These are phyloP conservation scores for Sitobion miscanthi DNA, from an alignment of 1,140 invertebrate genomes.

Conservation along the genomic window DNA sequence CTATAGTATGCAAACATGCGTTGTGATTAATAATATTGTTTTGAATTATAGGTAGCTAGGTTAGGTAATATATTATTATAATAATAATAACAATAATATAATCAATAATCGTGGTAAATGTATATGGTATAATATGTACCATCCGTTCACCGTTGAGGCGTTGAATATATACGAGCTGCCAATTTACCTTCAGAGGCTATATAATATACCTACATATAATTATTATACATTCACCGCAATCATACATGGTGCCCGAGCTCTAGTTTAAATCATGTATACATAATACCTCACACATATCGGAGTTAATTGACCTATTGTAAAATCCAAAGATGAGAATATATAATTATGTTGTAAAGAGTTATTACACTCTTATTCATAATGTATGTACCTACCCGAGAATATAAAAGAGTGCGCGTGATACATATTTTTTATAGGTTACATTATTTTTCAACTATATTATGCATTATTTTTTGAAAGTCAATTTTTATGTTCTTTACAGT, in stretches of 20 bases:
- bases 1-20: background rate
- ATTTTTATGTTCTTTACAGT: background rate
- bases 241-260: background rate
- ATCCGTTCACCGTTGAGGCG: background rate
- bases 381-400: background rate
- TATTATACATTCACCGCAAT: background rate
- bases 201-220: background rate
- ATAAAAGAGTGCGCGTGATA: background rate
- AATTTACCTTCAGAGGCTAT: background rate
- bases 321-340: slow-evolving; percentile 5
- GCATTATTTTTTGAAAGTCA: background rate
- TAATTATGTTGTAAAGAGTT: background rate
- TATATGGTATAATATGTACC: background rate
- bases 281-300: background rate
- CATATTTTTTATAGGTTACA: background rate
- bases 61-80: background rate
- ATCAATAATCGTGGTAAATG: background rate
- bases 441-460: background rate
- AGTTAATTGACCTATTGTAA: slow-evolving; percentile 12
- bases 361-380: no score
- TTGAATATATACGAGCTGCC: background rate
- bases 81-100: background rate
- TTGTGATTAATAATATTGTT: background rate
- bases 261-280: slow-evolving; percentile 16
- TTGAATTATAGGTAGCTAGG: background rate